Percentiles rank a stretch among this genome's conserved stretches.
Evolutionary conservation across 2,113 vertebrate species (phyloP).

Genomic region (Nanorana parkeri): DNA sequence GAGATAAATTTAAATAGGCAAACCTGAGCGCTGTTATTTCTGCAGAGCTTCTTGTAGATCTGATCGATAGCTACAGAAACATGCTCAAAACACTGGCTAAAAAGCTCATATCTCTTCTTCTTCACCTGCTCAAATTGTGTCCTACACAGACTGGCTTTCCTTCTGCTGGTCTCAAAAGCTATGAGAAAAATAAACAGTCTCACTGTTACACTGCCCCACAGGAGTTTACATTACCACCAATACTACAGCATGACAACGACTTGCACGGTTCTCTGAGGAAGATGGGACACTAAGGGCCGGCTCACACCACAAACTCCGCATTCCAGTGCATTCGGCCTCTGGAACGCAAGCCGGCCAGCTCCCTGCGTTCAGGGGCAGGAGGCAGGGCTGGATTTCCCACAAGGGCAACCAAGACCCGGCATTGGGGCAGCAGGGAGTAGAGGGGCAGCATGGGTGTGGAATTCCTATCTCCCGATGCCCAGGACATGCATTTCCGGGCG

Average conservation of each 20-base stretch:
- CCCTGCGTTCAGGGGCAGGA: too few relatives aligned
- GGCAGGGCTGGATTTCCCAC: too few relatives aligned
- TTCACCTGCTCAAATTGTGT: slow-evolving; percentile 89
- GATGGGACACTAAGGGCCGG: too few relatives aligned
- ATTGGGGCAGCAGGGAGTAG: too few relatives aligned
- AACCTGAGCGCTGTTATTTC: slow-evolving; percentile 91
- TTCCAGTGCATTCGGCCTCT: too few relatives aligned
- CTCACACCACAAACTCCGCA: too few relatives aligned
- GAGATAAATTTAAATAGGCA: slow-evolving; percentile 48
- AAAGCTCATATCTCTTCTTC: slow-evolving; percentile 78
- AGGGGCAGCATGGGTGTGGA: too few relatives aligned
- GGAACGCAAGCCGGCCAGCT: too few relatives aligned
- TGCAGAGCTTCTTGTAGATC: slow-evolving; percentile 93
- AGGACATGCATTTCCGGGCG: too few relatives aligned
- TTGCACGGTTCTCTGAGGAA: too few relatives aligned
- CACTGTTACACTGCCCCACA: not conserved
- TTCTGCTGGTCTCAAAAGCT: slow-evolving; percentile 90
- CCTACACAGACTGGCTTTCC: slow-evolving; percentile 73
- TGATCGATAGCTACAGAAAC: slow-evolving; percentile 83
- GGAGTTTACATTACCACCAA: not conserved
- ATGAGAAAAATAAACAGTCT: slow-evolving; percentile 47
- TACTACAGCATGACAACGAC: not conserved
- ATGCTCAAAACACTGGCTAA: slow-evolving; percentile 89
- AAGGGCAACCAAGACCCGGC: too few relatives aligned
- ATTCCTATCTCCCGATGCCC: too few relatives aligned